Evolutionary conservation across 2,797 vertebrate species (phyloP), one percentile per base, ranked within the genome.

Genomic region (Novumbra hubbsi): DNA sequence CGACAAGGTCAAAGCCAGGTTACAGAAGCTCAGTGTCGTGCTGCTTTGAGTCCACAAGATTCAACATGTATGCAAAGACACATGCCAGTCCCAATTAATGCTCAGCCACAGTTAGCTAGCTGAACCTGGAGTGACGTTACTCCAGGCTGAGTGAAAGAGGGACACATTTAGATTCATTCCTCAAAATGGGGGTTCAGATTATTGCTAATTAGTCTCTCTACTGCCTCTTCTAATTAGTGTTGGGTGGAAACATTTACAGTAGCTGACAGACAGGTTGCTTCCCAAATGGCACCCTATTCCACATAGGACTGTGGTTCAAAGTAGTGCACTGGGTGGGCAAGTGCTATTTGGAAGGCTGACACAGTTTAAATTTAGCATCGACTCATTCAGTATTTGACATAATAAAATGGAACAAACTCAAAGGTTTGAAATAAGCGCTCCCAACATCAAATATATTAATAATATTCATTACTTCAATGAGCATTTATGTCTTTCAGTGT

Each of bases 201-300:
- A 83, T 63, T 73, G 73, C 81, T 86, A 87, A 87, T 83, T 81
- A 83, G 78, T 78, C 73, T 78, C 76, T 76, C 75, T 68, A 66
- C 81, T 80, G 83, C 73, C 72, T 78, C 67, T 70, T 69, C 80
- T 86, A 81, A 82, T 87, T 86, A 87, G 50, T 17, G 17, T 52
- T 7, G 17, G n/a, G 52, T 55, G 52, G n/a, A 19, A 55, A 21
- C 8, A 55, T 55, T 0, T 55, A 55, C n/a, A n/a, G 8, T 21
- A 55, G 52, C 15, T 55, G 52, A 55, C 52, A 21, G 52, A 55
- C 52, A 21, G 50, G 8, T 0, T 0, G n/a, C 52, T 21, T 2
- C n/a, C 52, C 52, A 55, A 55, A 55, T 9, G 19, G n/a, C 19
- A 55, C n/a, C 19, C 19, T 8, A 9, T 21, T 55, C 52, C n/a